Percentiles rank a stretch among this genome's conserved stretches.
phyloP scores from a whole-genome alignment of 23 tunicate species.

The Styela plicata region DNA sequence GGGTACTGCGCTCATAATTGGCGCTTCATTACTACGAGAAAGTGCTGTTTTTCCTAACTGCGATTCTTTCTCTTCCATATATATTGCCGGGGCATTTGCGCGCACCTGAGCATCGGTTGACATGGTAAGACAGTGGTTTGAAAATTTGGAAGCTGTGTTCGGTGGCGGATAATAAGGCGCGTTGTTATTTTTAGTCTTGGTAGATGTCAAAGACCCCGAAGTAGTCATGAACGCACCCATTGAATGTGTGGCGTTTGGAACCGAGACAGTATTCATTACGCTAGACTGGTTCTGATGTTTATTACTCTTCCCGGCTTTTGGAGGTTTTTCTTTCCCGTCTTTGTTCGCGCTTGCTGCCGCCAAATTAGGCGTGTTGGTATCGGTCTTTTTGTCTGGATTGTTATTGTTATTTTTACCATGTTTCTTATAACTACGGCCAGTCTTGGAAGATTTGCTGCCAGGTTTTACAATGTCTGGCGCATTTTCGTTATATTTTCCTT shows the following conservation, averaged over 20 bases:
- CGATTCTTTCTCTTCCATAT: neutral
- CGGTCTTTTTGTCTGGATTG: slow-evolving; percentile 4
- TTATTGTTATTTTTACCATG: slow-evolving; percentile 6
- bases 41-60: neutral
- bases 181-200: neutral
- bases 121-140: neutral
- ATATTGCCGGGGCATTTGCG: neutral
- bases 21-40: neutral
- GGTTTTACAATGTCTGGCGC: neutral
- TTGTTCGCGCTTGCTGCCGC: neutral
- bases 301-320: slow-evolving; percentile 12
- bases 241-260: neutral
- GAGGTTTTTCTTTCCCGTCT: slow-evolving; percentile 11
- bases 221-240: neutral
- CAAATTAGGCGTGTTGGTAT: neutral
- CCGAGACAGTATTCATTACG: neutral
- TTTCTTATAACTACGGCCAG: slow-evolving; percentile 17
- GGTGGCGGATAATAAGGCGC: neutral
- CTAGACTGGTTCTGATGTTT: slow-evolving; percentile 2
- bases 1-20: neutral
- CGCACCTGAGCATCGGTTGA: neutral
- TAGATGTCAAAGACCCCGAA: neutral
- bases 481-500: neutral
- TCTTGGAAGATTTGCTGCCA: slow-evolving; percentile 11
- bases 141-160: neutral